Conservation (phyloP, 2,797 vertebrate genomes). For the Sebastes jordani region DNA sequence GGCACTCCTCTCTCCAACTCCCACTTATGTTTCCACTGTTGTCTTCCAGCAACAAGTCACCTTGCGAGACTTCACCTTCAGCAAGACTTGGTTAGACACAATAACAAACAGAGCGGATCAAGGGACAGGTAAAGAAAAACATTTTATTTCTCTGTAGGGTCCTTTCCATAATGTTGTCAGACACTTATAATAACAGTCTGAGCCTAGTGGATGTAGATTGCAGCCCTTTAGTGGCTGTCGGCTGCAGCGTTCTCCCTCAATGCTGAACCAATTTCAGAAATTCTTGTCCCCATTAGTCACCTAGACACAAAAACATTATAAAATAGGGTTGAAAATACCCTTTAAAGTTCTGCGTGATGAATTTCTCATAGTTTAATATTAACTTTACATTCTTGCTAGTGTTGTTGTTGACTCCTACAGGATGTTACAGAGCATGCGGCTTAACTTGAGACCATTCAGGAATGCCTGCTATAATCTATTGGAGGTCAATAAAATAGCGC, state of each 20-base stretch:
- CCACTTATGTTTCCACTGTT: too few relatives aligned
- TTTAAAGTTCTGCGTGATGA: neutral
- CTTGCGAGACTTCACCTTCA: neutral
- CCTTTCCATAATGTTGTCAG: neutral
- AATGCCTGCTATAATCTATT: neutral
- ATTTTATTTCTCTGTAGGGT: neutral
- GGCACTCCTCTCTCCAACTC: neutral
- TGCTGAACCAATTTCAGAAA: neutral
- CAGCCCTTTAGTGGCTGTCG: neutral
- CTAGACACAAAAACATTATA: neutral
- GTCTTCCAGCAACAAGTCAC: neutral
- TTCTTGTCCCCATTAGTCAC: neutral
- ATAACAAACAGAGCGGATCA: neutral
- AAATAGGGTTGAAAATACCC: neutral
- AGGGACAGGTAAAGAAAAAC: neutral
- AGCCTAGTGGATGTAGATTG: neutral
- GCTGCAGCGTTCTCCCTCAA: neutral
- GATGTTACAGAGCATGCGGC: neutral
- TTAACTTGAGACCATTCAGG: neutral
- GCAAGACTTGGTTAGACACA: neutral
- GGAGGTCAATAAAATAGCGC: neutral
- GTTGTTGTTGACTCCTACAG: neutral
- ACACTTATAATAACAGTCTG: neutral
- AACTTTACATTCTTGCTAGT: neutral
- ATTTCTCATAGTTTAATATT: conserved; percentile 19